phyloP scores from a whole-genome alignment of 2,797 vertebrate genomes.

The Chelonia mydas region DNA sequence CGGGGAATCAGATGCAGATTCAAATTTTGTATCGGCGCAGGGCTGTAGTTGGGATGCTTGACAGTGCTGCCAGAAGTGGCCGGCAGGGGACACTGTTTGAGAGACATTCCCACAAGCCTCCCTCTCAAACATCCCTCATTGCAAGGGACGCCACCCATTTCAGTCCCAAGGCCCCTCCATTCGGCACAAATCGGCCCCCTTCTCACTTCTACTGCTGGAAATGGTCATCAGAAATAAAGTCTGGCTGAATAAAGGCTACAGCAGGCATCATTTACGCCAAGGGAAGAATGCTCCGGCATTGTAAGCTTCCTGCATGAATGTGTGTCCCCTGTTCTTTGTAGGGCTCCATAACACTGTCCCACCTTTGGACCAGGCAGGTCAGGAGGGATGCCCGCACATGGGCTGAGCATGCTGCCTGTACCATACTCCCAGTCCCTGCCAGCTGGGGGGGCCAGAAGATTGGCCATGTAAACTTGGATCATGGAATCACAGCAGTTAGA shows the following conservation, averaged over 20 bases:
- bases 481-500: too few species aligned
- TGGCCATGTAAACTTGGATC: not conserved
- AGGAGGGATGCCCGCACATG: not conserved
- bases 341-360: not conserved
- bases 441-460: not conserved
- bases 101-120: not conserved
- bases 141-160: not conserved
- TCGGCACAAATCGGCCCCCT: not conserved
- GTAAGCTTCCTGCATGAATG: not conserved
- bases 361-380: not conserved
- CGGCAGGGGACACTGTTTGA: not conserved
- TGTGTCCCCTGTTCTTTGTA: too few species aligned
- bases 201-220: not conserved
- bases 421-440: not conserved
- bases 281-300: not conserved
- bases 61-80: not conserved
- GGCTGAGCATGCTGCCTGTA: too few species aligned
- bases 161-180: not conserved
- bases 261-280: not conserved
- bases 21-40: too few species aligned
- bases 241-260: not conserved
- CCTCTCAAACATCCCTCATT: not conserved
- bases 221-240: not conserved
- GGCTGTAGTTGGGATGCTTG: not conserved
- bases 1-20: too few species aligned